Conservation (phyloP, 2,113 vertebrate species). For the Ageneiosus marmoratus region DNA sequence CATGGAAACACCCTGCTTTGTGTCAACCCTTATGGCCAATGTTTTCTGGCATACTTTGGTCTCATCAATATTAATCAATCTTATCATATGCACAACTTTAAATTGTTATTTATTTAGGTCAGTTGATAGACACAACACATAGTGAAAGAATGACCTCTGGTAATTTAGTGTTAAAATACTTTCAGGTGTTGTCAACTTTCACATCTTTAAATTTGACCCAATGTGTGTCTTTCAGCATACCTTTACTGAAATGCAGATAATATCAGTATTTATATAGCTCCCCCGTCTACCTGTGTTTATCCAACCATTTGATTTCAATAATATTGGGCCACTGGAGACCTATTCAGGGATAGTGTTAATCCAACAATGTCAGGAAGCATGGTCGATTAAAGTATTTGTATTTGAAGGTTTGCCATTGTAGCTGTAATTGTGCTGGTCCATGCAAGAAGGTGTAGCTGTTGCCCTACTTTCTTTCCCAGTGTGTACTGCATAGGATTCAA, state of each 20-base stretch:
- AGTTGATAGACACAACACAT: not conserved
- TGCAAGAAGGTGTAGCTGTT: constrained; percentile 35
- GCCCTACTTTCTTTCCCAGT: constrained; percentile 16
- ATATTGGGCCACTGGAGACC: not conserved
- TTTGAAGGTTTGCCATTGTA: not conserved
- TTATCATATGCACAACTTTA: not conserved
- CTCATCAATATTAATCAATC: no score
- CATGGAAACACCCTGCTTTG: no score
- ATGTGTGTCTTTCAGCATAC: not conserved
- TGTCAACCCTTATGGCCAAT: no score
- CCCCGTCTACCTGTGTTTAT: not conserved
- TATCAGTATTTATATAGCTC: not conserved
- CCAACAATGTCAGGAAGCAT: constrained; percentile 5
- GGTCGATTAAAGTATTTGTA: not conserved
- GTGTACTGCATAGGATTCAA: not conserved
- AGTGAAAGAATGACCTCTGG: not conserved
- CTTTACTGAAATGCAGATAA: not conserved
- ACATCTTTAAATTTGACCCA: not conserved
- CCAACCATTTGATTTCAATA: not conserved
- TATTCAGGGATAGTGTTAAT: constrained; percentile 1
- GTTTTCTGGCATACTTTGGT: no score
- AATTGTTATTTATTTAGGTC: not conserved
- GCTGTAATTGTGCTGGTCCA: not conserved
- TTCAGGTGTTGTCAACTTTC: not conserved
- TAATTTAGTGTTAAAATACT: not conserved